Conservation (phyloP, 2,113 vertebrate genomes). For the Triplophysa tibetana region DNA sequence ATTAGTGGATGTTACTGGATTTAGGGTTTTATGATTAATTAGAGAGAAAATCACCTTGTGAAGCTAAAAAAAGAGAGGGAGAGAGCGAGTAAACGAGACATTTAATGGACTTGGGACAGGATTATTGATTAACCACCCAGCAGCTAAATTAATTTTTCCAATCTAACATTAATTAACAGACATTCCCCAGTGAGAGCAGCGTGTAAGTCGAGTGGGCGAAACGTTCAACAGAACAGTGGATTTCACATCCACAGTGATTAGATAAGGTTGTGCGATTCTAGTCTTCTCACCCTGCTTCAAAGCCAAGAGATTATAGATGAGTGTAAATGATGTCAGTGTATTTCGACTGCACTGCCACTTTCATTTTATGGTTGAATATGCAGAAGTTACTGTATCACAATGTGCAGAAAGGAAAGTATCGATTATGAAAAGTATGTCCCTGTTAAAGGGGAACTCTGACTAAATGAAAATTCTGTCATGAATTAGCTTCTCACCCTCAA, state of each 20-base stretch:
- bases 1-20: constrained; percentile 50
- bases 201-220: constrained; percentile 47
- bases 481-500: too few species aligned
- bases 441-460: too few species aligned
- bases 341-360: neutral
- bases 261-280: neutral
- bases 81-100: constrained; percentile 48
- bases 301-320: neutral
- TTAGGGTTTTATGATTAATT: constrained; percentile 73
- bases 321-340: neutral
- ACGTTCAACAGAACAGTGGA: neutral
- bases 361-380: neutral
- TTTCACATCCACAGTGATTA: neutral
- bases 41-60: constrained; percentile 68
- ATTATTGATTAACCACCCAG: constrained; percentile 74
- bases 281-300: neutral
- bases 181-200: constrained; percentile 70
- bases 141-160: constrained; percentile 78
- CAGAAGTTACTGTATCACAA: neutral
- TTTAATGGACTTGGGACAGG: constrained; percentile 76
- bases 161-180: constrained; percentile 80
- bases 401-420: too few species aligned
- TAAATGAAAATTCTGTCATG: too few species aligned
- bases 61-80: constrained; percentile 48
- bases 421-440: too few species aligned